phyloP scores from a whole-genome alignment of 2,888 invertebrate genomes.

The Drosophila limbata region DNA sequence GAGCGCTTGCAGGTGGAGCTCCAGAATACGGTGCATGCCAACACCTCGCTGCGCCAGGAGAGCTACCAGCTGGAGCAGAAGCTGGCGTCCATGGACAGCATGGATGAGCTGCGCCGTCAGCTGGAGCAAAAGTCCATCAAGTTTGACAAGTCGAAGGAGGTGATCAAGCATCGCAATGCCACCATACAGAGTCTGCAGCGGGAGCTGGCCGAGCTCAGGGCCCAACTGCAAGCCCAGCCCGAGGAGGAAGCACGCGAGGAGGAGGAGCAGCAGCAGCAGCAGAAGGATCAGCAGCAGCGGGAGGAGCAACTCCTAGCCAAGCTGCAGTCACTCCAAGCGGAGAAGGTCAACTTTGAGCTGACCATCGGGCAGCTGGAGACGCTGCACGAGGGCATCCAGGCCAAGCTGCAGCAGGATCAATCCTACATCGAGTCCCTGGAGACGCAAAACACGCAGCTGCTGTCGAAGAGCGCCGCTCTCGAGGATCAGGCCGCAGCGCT shows the following conservation, averaged over 20 bases:
- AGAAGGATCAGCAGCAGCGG: conserved; percentile 1
- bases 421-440: conserved; percentile 91
- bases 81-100: conserved; percentile 4
- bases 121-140: conserved; percentile 86
- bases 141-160: conserved; percentile 86
- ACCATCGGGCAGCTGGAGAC: conserved; percentile 81
- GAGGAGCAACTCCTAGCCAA: conserved; percentile 41
- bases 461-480: conserved; percentile 88
- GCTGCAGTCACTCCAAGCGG: conserved; percentile 63
- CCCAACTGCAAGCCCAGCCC: conserved; percentile 64
- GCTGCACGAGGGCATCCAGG: conserved; percentile 85
- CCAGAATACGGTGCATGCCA: conserved; percentile 46
- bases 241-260: conserved; percentile 67
- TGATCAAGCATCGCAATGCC: conserved; percentile 87
- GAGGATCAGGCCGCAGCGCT: conserved; percentile 89
- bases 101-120: conserved; percentile 85
- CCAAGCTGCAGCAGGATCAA: conserved; percentile 91
- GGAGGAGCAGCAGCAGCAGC: conserved; percentile 25
- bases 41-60: conserved; percentile 44
- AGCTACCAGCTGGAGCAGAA: conserved; percentile 35
- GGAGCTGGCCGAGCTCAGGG: conserved; percentile 70
- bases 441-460: conserved; percentile 88
- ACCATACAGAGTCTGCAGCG: conserved; percentile 86
- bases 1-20: conserved; percentile 56
- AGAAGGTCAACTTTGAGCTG: conserved; percentile 78